Evolutionary conservation across 1,140 invertebrate genomes (phyloP).

Genomic region (Melanaphis sacchari): DNA sequence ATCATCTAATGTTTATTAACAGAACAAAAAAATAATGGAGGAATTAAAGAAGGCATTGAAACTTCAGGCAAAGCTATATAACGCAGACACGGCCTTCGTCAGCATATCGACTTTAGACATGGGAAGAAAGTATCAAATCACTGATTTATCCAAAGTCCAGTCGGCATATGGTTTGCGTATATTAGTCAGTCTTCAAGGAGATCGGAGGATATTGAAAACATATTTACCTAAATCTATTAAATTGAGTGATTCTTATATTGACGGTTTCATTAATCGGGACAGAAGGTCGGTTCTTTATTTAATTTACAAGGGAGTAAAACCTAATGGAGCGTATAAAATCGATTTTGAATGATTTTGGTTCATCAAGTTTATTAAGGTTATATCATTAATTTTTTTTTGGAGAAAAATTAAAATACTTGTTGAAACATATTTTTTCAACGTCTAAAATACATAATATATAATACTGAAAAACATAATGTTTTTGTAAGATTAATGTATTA

Average conservation of each 20-base stretch:
- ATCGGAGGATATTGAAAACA: not conserved
- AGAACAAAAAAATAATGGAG: not conserved
- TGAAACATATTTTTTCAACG: not conserved
- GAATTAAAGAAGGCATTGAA: not conserved
- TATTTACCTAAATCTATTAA: not conserved
- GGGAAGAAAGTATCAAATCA: not conserved
- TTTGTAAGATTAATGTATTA: not conserved
- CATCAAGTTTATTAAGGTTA: not conserved
- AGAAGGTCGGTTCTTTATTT: not conserved
- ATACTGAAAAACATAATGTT: not conserved
- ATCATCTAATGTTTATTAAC: not conserved
- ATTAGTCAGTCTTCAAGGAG: not conserved
- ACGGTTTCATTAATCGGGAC: not conserved
- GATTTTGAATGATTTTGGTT: not conserved
- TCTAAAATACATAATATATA: not conserved
- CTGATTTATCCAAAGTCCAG: not conserved
- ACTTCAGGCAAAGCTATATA: not conserved
- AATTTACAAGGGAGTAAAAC: not conserved
- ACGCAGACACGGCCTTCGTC: not conserved
- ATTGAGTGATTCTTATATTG: slow-evolving; percentile 1
- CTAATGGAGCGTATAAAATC: not conserved
- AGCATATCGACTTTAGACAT: not conserved
- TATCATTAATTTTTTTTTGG: not conserved
- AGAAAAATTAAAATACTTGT: not conserved
- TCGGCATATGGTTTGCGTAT: not conserved